Percentiles rank a stretch among this genome's conserved stretches.
phyloP scores from a whole-genome alignment of 2,888 invertebrate species.

The Scelioninae gen. 2 region DNA sequence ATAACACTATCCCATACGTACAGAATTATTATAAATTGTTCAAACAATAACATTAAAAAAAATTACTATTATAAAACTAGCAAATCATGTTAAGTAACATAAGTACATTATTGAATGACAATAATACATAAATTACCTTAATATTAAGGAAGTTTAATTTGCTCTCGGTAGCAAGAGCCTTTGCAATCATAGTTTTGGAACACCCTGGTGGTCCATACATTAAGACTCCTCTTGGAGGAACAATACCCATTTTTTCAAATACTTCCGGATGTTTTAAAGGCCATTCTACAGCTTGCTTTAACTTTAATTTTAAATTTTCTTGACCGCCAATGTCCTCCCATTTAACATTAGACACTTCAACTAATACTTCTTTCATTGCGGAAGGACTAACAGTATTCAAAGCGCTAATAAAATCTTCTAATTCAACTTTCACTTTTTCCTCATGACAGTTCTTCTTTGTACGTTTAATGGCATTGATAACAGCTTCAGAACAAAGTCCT shows the following conservation, averaged over 20 bases:
- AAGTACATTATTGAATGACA: too few species aligned
- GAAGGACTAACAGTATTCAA: constrained; percentile 87
- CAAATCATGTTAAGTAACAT: too few species aligned
- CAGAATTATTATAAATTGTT: too few species aligned
- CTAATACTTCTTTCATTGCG: constrained; percentile 92
- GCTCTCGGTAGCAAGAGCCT: constrained; percentile 96
- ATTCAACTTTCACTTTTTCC: constrained; percentile 62
- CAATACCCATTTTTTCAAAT: constrained; percentile 87
- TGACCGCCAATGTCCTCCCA: constrained; percentile 98
- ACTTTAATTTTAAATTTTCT: constrained; percentile 87
- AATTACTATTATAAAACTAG: too few species aligned
- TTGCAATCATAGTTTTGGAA: constrained; percentile 98
- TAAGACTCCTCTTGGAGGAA: constrained; percentile 91
- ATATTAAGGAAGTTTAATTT: constrained; percentile 96
- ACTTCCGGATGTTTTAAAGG: constrained; percentile 91
- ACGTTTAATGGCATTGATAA: constrained; percentile 61
- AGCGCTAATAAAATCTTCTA: constrained; percentile 80
- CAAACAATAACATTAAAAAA: too few species aligned
- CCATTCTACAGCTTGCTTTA: constrained; percentile 95
- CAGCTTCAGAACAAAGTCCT: constrained; percentile 85
- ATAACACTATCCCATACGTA: too few species aligned
- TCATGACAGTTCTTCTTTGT: not conserved
- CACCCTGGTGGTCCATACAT: constrained; percentile 99
- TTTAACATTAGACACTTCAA: constrained; percentile 90
- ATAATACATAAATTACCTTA: constrained; percentile 79